Evolutionary conservation across 1,140 invertebrate genomes (phyloP).

Genomic region (Anoplophora glabripennis): DNA sequence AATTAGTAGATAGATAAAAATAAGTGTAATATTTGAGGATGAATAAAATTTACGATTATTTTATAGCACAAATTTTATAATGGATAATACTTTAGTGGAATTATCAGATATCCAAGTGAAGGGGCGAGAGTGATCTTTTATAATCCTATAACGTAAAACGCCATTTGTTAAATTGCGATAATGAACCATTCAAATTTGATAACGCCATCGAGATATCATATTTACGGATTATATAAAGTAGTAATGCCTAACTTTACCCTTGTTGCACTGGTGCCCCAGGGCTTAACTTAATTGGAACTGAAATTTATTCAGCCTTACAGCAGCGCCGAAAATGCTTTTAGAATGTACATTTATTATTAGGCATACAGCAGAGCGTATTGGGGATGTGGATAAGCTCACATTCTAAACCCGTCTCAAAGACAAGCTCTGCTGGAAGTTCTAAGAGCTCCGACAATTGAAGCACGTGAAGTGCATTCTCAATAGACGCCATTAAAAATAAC

Average conservation of each 20-base stretch:
- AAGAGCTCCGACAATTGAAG: constrained; percentile 4
- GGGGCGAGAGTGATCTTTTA: constrained; percentile 8
- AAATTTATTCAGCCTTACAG: constrained; percentile 41
- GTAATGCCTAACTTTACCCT: constrained; percentile 41
- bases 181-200: constrained; percentile 46
- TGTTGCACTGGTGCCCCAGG: constrained; percentile 33
- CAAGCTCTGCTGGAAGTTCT: background rate
- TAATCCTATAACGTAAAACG: constrained; percentile 13
- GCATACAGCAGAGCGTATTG: constrained; percentile 13
- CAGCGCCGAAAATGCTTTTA: constrained; percentile 23
- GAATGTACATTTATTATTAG: constrained; percentile 29
- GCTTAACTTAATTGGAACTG: constrained; percentile 37
- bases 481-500: constrained; percentile 21
- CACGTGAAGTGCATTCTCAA: constrained; percentile 19
- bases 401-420: background rate
- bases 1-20: too few species aligned
- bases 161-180: constrained; percentile 46
- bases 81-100: too few species aligned
- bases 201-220: constrained; percentile 43
- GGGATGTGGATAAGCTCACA: background rate
- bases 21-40: too few species aligned
- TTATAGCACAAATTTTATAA: too few species aligned
- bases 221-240: constrained; percentile 44
- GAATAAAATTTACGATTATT: too few species aligned
- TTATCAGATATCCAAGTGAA: background rate